phyloP scores from a whole-genome alignment of 2,888 invertebrate genomes.

The Notodonta dromedarius region DNA sequence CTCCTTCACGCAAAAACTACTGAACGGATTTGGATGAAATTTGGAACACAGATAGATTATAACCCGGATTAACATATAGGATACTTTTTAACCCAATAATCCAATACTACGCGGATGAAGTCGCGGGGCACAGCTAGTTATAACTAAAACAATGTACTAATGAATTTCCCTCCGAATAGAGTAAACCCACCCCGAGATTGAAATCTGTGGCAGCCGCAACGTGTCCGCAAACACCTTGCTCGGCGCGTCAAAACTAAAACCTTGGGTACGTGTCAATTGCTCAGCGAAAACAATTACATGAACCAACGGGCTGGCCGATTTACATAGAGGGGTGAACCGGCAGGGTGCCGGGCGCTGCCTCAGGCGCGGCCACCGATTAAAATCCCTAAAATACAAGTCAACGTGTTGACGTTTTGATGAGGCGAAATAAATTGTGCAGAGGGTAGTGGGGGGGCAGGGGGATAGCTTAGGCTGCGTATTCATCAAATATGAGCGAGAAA shows the following conservation, averaged over 20 bases:
- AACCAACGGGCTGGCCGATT: constrained; percentile 64
- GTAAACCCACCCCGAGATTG: constrained; percentile 9
- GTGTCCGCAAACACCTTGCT: constrained; percentile 32
- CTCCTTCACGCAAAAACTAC: no score
- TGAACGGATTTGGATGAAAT: no score
- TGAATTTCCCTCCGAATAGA: no score
- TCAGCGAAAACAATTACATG: constrained; percentile 75
- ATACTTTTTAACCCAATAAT: no score
- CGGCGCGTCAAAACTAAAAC: constrained; percentile 57
- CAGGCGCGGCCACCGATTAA: constrained; percentile 66
- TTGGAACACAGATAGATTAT: no score
- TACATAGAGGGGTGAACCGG: constrained; percentile 64
- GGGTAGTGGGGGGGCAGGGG: constrained; percentile 35
- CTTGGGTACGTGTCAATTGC: constrained; percentile 65
- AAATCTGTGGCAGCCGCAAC: background rate
- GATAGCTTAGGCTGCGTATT: background rate
- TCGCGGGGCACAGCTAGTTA: no score
- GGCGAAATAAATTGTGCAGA: constrained; percentile 75
- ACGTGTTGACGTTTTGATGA: constrained; percentile 83
- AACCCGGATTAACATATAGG: no score
- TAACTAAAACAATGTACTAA: no score
- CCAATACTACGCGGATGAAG: no score
- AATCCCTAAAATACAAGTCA: constrained; percentile 81
- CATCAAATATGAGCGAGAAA: background rate
- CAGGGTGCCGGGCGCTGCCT: constrained; percentile 17